Conservation (phyloP, 2,113 vertebrate species). For the Phalacrocorax carbo region DNA sequence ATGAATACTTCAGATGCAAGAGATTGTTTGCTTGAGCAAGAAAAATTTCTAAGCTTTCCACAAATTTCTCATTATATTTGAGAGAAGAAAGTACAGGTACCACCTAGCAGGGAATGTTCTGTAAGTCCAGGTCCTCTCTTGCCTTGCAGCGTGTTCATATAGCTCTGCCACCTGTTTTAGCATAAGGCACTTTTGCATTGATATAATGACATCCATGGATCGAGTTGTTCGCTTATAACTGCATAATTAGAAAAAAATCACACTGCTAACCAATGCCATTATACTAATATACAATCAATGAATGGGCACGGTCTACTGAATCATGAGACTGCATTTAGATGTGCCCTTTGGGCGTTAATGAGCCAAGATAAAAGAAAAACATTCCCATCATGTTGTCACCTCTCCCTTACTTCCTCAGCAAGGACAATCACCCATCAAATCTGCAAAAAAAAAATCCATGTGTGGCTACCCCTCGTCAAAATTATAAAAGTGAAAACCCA, state of each 20-base stretch:
- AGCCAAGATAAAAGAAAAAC: background rate
- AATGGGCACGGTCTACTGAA: background rate
- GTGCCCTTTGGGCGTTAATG: background rate
- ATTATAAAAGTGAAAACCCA: background rate
- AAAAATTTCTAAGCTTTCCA: background rate
- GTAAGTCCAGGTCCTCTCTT: background rate
- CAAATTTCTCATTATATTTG: background rate
- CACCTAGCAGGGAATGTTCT: background rate
- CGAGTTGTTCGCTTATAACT: background rate
- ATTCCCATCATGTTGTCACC: background rate
- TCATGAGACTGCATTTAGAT: background rate
- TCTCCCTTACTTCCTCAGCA: background rate
- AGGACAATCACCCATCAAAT: background rate
- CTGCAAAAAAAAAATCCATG: background rate
- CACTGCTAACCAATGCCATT: background rate
- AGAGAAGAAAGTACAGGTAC: background rate
- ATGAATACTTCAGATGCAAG: background rate
- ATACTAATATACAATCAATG: background rate
- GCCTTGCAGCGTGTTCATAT: background rate
- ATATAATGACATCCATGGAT: background rate
- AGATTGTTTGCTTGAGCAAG: background rate
- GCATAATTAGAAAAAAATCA: slow-evolving; percentile 13
- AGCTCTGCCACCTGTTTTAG: background rate
- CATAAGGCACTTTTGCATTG: background rate
- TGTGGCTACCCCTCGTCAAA: background rate